Percentiles rank a stretch among this genome's conserved stretches.
phyloP scores from a whole-genome alignment of 1,140 invertebrate genomes.

The Argopecten irradians region DNA sequence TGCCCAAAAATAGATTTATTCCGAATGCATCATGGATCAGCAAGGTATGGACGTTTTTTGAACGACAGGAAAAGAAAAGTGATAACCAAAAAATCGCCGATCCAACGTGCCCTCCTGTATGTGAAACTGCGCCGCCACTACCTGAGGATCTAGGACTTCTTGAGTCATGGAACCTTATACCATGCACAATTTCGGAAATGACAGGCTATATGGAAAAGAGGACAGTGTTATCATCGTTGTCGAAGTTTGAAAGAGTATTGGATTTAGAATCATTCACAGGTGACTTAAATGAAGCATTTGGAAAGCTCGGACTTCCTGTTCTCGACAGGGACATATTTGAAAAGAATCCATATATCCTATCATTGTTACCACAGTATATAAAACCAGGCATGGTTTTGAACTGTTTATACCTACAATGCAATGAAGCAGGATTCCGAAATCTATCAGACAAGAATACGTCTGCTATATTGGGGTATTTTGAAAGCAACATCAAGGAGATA shows the following conservation, averaged over 20 bases:
- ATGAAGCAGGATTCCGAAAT: neutral
- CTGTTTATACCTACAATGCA: neutral
- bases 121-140: neutral
- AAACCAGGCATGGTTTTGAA: neutral
- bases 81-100: neutral
- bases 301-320: neutral
- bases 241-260: neutral
- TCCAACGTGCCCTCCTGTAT: neutral
- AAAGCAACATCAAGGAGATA: too few relatives aligned
- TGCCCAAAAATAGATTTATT: neutral
- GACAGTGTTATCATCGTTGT: neutral
- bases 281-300: neutral
- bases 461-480: neutral
- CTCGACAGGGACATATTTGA: neutral
- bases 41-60: conserved; percentile 7
- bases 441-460: neutral
- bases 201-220: neutral
- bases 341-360: neutral
- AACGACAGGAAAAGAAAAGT: neutral
- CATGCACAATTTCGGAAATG: neutral
- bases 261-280: neutral
- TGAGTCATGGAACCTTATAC: neutral
- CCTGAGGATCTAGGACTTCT: neutral
- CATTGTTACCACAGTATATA: neutral
- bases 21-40: neutral